Evolutionary conservation across 1,140 invertebrate genomes (phyloP).

Genomic region (Acromyrmex heyeri): DNA sequence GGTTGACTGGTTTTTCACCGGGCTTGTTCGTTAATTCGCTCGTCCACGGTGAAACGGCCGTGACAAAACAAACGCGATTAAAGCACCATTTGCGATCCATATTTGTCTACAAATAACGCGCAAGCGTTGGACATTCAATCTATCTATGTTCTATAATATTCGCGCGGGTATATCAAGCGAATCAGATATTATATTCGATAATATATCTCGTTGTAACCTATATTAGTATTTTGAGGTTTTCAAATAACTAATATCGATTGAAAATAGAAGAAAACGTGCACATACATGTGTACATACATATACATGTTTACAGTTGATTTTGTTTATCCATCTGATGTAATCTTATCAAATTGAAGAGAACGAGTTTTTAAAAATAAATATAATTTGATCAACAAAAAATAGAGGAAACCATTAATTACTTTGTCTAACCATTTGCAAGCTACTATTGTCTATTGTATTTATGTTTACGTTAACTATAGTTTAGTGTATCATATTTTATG

Average conservation of each 20-base stretch:
- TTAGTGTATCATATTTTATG: too few species aligned
- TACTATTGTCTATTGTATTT: too few species aligned
- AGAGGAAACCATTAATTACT: neutral
- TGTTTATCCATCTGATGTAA: neutral
- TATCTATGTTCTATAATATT: conserved; percentile 20
- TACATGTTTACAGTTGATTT: neutral
- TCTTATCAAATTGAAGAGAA: neutral
- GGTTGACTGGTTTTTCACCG: conserved; percentile 31
- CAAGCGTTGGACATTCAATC: neutral
- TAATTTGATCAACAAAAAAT: neutral
- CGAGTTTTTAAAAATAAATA: neutral
- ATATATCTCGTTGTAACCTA: conserved; percentile 24
- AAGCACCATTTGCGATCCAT: conserved; percentile 48
- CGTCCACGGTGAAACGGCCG: conserved; percentile 41
- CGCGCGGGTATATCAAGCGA: conserved; percentile 23
- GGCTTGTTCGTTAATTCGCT: conserved; percentile 40
- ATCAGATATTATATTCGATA: conserved; percentile 37
- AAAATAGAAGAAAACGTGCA: conserved; percentile 13
- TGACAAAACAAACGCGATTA: conserved; percentile 58
- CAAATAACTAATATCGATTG: conserved; percentile 15
- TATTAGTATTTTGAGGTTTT: conserved; percentile 36
- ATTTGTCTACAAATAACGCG: conserved; percentile 52
- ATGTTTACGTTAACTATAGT: too few species aligned
- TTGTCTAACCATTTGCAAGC: too few species aligned
- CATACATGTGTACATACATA: neutral